Evolutionary conservation across 2,113 vertebrate genomes (phyloP).

Genomic region (Pelodiscus sinensis): DNA sequence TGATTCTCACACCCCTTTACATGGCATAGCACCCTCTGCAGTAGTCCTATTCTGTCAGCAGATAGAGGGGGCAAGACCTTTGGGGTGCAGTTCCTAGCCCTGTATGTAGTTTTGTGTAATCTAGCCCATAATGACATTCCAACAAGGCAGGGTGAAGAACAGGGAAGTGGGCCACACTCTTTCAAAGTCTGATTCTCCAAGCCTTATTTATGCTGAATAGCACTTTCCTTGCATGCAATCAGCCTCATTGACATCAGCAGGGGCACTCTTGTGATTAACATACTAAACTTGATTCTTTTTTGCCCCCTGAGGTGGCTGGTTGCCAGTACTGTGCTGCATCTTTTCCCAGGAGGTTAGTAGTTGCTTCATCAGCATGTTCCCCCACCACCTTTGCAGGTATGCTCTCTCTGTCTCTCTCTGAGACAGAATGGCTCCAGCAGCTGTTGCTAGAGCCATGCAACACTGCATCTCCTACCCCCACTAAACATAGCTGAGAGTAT

Average conservation of each 20-base stretch:
- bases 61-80: not conserved
- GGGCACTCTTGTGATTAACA: not conserved
- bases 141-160: not conserved
- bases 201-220: not conserved
- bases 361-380: not conserved
- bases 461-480: not conserved
- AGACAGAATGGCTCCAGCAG: not conserved
- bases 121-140: not conserved
- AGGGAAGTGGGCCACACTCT: not conserved
- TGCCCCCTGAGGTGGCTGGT: not conserved
- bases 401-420: not conserved
- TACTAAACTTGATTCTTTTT: not conserved
- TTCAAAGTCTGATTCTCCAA: not conserved
- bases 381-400: too few relatives aligned
- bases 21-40: not conserved
- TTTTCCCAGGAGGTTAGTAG: not conserved
- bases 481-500: rapidly evolving
- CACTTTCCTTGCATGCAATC: not conserved
- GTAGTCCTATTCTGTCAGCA: not conserved
- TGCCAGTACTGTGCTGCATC: too few relatives aligned
- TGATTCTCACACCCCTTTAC: not conserved
- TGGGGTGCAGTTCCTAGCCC: not conserved
- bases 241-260: not conserved
- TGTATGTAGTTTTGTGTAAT: not conserved
- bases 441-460: rapidly evolving